A percentile compares a stretch with the other conserved stretches of the same genome.
Conservation (phyloP, 2,888 invertebrate species). For the Bursaphelenchus okinawaensis region DNA sequence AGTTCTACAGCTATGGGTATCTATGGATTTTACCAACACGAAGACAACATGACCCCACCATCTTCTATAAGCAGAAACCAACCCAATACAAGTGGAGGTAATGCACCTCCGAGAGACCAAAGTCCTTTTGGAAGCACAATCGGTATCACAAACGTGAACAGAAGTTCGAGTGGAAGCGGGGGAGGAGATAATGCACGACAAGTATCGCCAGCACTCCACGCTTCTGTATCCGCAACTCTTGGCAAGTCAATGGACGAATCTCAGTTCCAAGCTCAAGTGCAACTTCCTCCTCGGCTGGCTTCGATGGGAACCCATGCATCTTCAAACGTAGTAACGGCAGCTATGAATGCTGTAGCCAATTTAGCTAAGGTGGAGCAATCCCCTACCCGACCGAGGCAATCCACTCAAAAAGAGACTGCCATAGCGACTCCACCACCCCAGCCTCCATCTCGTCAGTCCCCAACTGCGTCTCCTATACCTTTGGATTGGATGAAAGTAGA, state of each 20-base stretch:
- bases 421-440: background rate
- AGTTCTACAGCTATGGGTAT: background rate
- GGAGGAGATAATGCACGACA: background rate
- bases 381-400: background rate
- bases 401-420: background rate
- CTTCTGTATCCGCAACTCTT: background rate
- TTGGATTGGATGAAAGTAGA: constrained; percentile 22
- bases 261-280: constrained; percentile 2
- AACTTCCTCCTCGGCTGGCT: background rate
- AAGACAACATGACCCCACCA: background rate
- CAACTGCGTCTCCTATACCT: background rate
- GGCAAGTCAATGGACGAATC: constrained; percentile 1
- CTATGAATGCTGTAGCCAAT: background rate
- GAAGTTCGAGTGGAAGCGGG: background rate
- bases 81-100: background rate
- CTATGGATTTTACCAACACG: background rate
- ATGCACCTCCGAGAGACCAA: background rate
- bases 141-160: background rate
- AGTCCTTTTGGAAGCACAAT: background rate
- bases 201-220: background rate
- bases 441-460: constrained; percentile 3
- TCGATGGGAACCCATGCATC: constrained; percentile 1
- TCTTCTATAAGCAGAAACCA: background rate
- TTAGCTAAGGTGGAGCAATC: background rate
- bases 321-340: background rate